Conservation (phyloP, 2,888 invertebrate genomes). For the Sepiola atlantica region DNA sequence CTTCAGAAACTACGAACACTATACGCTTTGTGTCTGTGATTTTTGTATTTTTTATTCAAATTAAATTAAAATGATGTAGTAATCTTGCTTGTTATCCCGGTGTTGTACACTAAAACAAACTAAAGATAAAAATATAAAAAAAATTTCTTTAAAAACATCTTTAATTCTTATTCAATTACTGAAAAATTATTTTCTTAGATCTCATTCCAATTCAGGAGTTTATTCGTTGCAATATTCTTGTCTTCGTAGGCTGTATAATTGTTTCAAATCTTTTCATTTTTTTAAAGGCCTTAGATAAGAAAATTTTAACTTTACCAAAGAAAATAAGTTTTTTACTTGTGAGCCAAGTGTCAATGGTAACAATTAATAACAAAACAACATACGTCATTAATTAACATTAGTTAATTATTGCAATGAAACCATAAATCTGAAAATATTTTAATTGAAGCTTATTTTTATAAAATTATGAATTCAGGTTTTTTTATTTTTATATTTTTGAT, state of each 20-base stretch:
- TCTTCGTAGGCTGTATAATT: background rate
- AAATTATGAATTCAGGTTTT: too few species aligned
- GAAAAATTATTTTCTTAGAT: background rate
- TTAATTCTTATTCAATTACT: background rate
- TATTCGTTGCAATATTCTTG: background rate
- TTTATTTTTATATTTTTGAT: too few species aligned
- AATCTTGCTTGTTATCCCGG: background rate
- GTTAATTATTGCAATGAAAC: too few species aligned
- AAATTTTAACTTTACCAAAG: background rate
- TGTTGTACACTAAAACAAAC: background rate
- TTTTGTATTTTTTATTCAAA: background rate
- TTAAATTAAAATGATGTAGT: background rate
- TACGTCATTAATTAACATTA: too few species aligned
- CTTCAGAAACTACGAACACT: background rate
- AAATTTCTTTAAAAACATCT: background rate
- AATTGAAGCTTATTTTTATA: too few species aligned
- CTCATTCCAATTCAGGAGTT: background rate
- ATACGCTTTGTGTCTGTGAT: background rate
- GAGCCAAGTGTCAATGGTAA: too few species aligned
- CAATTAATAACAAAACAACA: too few species aligned
- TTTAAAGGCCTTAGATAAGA: background rate
- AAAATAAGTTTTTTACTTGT: background rate
- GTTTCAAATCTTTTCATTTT: background rate
- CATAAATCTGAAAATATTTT: too few species aligned
- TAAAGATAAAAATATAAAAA: background rate